These are phyloP conservation scores for Chaetodon auriga DNA, from an alignment of 2,113 vertebrate species.

Conservation along the genomic window DNA sequence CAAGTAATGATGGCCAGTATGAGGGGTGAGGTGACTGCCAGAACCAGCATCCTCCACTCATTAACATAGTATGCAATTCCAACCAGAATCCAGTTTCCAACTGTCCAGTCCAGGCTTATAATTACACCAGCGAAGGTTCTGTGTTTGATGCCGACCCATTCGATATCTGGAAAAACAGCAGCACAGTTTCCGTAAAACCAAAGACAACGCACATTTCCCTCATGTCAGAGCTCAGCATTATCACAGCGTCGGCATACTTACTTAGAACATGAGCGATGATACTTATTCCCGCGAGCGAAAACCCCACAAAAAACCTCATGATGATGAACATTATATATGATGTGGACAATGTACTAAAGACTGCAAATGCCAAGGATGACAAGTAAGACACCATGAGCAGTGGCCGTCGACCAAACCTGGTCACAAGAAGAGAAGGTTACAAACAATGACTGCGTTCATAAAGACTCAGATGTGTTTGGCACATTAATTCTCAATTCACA, in stretches of 20 bases:
- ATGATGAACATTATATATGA: conserved; percentile 80
- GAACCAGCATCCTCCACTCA: conserved; percentile 82
- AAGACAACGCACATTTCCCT: too few relatives aligned
- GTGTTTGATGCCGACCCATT: conserved; percentile 82
- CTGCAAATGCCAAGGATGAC: conserved; percentile 72
- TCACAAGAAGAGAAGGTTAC: conserved; percentile 15
- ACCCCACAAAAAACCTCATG: conserved; percentile 83
- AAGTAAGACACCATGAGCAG: conserved; percentile 82
- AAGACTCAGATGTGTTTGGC: background rate
- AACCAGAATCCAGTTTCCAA: conserved; percentile 78
- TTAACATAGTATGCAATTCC: conserved; percentile 74
- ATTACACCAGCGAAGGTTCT: conserved; percentile 81
- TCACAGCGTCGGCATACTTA: conserved; percentile 52
- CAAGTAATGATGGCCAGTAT: conserved; percentile 75
- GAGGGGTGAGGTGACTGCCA: conserved; percentile 78
- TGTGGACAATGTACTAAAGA: conserved; percentile 78
- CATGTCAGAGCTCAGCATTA: background rate
- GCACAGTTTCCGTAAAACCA: background rate
- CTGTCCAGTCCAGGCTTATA: conserved; percentile 79
- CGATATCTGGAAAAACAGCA: conserved; percentile 73
- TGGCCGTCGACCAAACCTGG: conserved; percentile 81
- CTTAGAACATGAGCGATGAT: conserved; percentile 81
- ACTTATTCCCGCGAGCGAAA: conserved; percentile 80
- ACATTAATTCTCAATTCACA: background rate
- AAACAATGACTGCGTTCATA: background rate